These are phyloP conservation scores for Boleophthalmus pectinirostris DNA, from an alignment of 2,113 vertebrate species.

Conservation along the genomic window DNA sequence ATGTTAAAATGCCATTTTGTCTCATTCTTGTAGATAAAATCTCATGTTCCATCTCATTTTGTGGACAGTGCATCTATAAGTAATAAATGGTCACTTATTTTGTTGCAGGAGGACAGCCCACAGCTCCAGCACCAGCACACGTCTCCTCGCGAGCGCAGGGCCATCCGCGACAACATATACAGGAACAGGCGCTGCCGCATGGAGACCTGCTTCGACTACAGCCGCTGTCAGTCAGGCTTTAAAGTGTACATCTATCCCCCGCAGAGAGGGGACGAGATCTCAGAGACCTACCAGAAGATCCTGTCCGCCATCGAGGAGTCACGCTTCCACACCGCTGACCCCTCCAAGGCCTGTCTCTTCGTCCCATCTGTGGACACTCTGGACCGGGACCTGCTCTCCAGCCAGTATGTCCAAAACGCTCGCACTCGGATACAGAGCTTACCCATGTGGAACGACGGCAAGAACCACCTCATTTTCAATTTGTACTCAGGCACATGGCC, in stretches of 20 bases:
- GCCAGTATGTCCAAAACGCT: slow-evolving; percentile 77
- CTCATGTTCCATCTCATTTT: no score
- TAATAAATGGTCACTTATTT: neutral
- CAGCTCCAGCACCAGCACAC: slow-evolving; percentile 77
- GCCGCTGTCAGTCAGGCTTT: slow-evolving; percentile 76
- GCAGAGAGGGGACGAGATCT: slow-evolving; percentile 70
- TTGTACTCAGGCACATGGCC: slow-evolving; percentile 83
- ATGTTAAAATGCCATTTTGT: no score
- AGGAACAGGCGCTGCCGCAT: slow-evolving; percentile 80
- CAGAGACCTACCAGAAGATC: slow-evolving; percentile 81
- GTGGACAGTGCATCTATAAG: neutral
- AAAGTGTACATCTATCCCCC: slow-evolving; percentile 78
- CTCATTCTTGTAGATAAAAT: no score
- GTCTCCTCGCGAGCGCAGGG: slow-evolving; percentile 73
- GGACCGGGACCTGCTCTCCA: slow-evolving; percentile 80
- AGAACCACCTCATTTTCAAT: slow-evolving; percentile 83
- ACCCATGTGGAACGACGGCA: slow-evolving; percentile 79
- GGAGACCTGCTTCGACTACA: slow-evolving; percentile 82
- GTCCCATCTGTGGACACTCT: slow-evolving; percentile 79
- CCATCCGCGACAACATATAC: slow-evolving; percentile 78
- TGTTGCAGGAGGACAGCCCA: slow-evolving; percentile 68
- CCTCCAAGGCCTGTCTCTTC: slow-evolving; percentile 75
- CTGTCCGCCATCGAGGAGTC: slow-evolving; percentile 77
- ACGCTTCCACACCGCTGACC: slow-evolving; percentile 76
- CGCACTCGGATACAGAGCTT: slow-evolving; percentile 75